Evolutionary conservation across 1,140 invertebrate species (phyloP).

Genomic region (Sarcophaga bullata): DNA sequence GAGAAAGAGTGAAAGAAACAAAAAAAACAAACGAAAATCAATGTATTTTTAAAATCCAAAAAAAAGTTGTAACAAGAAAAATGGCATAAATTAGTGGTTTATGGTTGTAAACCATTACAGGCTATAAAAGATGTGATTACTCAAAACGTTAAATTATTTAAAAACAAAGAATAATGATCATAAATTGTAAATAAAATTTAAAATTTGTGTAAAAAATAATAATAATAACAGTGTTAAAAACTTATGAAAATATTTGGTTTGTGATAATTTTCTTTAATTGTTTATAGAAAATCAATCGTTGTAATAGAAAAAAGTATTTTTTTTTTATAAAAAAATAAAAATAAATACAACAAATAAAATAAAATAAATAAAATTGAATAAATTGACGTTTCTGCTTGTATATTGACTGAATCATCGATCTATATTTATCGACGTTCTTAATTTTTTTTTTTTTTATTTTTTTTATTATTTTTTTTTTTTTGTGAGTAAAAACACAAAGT

Average conservation of each 20-base stretch:
- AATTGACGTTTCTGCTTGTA: slow-evolving; percentile 12
- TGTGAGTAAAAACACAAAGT: slow-evolving; percentile 23
- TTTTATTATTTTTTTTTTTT: background rate
- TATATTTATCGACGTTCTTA: slow-evolving; percentile 1
- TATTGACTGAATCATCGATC: slow-evolving; percentile 39
- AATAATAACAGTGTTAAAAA: background rate
- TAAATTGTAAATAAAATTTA: no score
- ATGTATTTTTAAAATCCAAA: no score
- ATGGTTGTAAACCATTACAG: background rate
- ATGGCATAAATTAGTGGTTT: slow-evolving; percentile 3
- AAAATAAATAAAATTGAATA: background rate
- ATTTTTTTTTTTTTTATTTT: no score
- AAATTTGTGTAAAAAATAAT: background rate
- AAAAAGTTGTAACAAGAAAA: background rate
- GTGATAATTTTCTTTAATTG: slow-evolving; percentile 3
- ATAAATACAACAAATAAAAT: slow-evolving; percentile 1
- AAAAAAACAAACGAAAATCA: no score
- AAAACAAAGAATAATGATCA: no score
- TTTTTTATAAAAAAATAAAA: slow-evolving; percentile 22
- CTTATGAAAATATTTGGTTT: background rate
- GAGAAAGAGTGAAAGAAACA: no score
- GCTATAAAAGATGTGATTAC: background rate
- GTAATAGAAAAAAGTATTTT: background rate
- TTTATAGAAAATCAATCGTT: background rate
- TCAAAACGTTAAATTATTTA: no score